Base-by-base conservation (phyloP, 2,888 invertebrate genomes). In the Ophion slaviceki region DNA sequence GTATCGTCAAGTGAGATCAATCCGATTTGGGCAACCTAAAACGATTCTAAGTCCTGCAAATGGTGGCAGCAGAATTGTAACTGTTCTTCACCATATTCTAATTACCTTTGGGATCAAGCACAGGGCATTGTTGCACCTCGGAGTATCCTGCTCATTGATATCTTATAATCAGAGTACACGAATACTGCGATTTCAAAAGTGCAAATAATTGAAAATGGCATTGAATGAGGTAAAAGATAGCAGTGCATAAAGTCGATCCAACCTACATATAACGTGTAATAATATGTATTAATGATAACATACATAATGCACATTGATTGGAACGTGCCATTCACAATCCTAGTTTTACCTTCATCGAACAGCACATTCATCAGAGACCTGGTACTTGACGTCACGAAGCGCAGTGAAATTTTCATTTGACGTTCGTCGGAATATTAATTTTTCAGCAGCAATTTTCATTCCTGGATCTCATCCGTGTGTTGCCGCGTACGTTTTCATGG, bases 361-460 rank as follows among this genome's bases (percentile, higher is more conserved):
- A 14, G 11, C 14, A 53, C 17, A 71, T 71, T 57, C 53, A 71
- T 71, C 57, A 10, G 4, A 10, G 28, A 5, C 53, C 14, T 53
- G 53, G 14, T 53, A 53, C 53, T 53, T 47, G 57, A 75, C 28
- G 45, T 75, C 68, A 47, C 53, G 28, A 14, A 75, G 59, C 45
- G 6, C 59, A 57, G 17, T 64, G 17, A 62, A 59, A 17, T 28
- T 11, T 66, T 62, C 32, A 62, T 66, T 70, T 62, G 53, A 53
- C 53, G 53, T 68, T 71, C 17, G 64, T 78, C 67, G 20, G n/a
- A 64, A 57, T 89, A 90, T 91, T 89, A 89, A 90, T 89, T 90
- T 91, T 91, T 90, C 89, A 91, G 88, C 89, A 89, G 91, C 90
- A 91, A 91, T 91, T 91, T 89, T 91, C 90, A 91, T 91, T 91